Evolutionary conservation across 2,113 vertebrate genomes (phyloP).

Genomic region (Lates calcarifer): DNA sequence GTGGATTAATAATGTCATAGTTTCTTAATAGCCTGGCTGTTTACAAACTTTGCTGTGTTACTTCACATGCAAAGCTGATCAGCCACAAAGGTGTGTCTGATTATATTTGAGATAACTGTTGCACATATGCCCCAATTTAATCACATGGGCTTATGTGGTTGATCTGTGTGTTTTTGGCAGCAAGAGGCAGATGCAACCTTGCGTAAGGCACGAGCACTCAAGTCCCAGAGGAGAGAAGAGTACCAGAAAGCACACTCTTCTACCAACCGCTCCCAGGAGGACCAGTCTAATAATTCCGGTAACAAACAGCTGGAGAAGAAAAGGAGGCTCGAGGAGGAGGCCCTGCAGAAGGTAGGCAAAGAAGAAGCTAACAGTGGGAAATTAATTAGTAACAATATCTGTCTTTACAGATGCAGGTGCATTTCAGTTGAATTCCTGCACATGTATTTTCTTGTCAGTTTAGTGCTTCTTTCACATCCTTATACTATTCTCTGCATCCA

Average conservation of each 20-base stretch:
- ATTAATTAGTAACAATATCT: background rate
- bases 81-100: background rate
- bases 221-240: constrained; percentile 91
- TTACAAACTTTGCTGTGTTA: background rate
- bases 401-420: background rate
- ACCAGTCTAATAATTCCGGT: constrained; percentile 82
- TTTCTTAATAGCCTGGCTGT: background rate
- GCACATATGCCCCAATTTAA: constrained; percentile 8
- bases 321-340: constrained; percentile 92
- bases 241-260: constrained; percentile 92
- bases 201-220: constrained; percentile 89
- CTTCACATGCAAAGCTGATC: background rate
- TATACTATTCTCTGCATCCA: background rate
- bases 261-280: constrained; percentile 91
- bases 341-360: constrained; percentile 90
- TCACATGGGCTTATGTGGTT: background rate
- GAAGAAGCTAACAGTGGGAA: background rate
- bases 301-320: constrained; percentile 94
- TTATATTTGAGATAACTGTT: constrained; percentile 7
- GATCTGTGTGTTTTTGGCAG: constrained; percentile 75
- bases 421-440: background rate
- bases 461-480: background rate
- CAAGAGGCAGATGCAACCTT: constrained; percentile 90
- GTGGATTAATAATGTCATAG: background rate
- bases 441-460: background rate